phyloP scores from a whole-genome alignment of 1,140 invertebrate species.

The Cylas formicarius region DNA sequence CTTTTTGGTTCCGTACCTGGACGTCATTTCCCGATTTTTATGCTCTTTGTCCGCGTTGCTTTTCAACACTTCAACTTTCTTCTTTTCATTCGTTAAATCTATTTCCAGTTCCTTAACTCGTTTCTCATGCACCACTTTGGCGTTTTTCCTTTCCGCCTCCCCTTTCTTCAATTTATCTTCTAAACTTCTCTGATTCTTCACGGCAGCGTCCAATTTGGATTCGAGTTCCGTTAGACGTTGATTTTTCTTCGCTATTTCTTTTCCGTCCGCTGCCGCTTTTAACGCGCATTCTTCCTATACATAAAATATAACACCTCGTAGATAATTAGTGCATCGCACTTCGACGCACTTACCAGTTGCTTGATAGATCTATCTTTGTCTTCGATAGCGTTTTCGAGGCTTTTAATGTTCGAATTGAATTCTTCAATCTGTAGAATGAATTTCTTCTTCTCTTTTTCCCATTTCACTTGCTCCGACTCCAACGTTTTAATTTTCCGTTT shows the following conservation, averaged over 20 bases:
- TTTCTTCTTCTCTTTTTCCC: constrained; percentile 45
- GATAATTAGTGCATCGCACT: too few species aligned
- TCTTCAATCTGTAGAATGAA: constrained; percentile 38
- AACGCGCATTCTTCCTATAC: too few species aligned
- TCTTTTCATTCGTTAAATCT: constrained; percentile 58
- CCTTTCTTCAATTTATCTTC: constrained; percentile 49
- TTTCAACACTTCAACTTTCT: constrained; percentile 55
- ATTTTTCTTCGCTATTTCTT: too few species aligned
- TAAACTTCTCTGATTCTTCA: constrained; percentile 49
- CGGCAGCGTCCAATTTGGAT: constrained; percentile 58
- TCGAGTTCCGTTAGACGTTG: constrained; percentile 46
- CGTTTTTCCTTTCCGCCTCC: constrained; percentile 48
- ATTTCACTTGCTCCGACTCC: constrained; percentile 51
- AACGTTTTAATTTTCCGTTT: constrained; percentile 48
- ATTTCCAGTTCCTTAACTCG: constrained; percentile 56
- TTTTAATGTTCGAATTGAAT: constrained; percentile 49
- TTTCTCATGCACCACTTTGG: constrained; percentile 50
- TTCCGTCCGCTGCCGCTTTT: too few species aligned
- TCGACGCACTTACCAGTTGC: constrained; percentile 47
- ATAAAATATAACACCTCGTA: too few species aligned
- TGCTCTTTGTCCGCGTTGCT: constrained; percentile 52
- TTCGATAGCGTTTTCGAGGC: constrained; percentile 49
- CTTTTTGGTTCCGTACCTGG: constrained; percentile 54
- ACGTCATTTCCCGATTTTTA: constrained; percentile 55
- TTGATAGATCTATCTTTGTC: constrained; percentile 52